Evolutionary conservation across 2,888 invertebrate genomes (phyloP).

Genomic region (Furcula furcula): DNA sequence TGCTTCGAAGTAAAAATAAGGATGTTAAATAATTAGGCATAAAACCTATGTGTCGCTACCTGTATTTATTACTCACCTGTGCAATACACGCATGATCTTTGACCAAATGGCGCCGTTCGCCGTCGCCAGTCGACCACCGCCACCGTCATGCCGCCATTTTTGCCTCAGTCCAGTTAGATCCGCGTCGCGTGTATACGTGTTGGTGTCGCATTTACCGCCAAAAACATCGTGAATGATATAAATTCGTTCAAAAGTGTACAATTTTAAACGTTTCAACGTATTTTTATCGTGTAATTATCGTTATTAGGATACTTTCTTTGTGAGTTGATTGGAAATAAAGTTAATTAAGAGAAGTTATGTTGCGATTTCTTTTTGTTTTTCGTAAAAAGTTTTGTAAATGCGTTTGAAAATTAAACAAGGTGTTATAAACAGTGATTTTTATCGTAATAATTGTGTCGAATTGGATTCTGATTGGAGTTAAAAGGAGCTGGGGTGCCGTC

Average conservation of each 20-base stretch:
- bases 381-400: slow-evolving; percentile 17
- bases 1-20: no score
- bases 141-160: no score
- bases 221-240: slow-evolving; percentile 51
- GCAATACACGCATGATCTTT: no score
- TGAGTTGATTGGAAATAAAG: slow-evolving; percentile 20
- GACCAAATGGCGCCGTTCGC: no score
- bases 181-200: slow-evolving; percentile 40
- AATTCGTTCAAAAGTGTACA: slow-evolving; percentile 36
- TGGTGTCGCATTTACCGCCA: slow-evolving; percentile 24
- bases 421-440: slow-evolving; percentile 42
- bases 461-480: slow-evolving; percentile 52
- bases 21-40: no score
- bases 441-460: slow-evolving; percentile 40
- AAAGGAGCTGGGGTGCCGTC: slow-evolving; percentile 27
- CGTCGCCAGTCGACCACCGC: no score
- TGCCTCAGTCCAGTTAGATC: slow-evolving; percentile 61
- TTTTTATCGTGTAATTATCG: slow-evolving; percentile 26
- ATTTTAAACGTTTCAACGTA: slow-evolving; percentile 28
- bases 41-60: no score
- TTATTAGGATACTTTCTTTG: slow-evolving; percentile 18
- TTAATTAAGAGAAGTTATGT: slow-evolving; percentile 37
- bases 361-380: slow-evolving; percentile 32
- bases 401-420: slow-evolving; percentile 25
- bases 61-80: no score